Conservation (phyloP, 2,113 vertebrate genomes). For the Meriones unguiculatus region DNA sequence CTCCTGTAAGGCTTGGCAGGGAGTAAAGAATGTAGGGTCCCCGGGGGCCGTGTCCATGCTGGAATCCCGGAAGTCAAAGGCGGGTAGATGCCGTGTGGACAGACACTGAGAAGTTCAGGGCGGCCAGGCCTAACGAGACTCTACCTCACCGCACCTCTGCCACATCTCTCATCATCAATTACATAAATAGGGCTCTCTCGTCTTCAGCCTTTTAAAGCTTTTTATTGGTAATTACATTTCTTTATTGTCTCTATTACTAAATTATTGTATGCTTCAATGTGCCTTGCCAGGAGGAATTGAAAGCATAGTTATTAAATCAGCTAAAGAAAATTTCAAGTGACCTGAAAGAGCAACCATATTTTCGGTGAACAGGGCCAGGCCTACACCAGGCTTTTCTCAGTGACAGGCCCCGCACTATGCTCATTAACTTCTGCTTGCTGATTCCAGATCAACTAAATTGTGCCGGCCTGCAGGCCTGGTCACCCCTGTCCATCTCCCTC, state of each 20-base stretch:
- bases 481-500: not conserved
- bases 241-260: not conserved
- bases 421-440: not conserved
- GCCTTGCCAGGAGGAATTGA: not conserved
- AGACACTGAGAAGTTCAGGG: not conserved
- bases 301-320: not conserved
- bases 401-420: not conserved
- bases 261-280: not conserved
- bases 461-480: not conserved
- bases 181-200: not conserved
- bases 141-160: not conserved
- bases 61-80: not conserved
- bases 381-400: not conserved
- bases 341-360: not conserved
- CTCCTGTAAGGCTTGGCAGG: not conserved
- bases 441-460: not conserved
- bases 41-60: not conserved
- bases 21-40: not conserved
- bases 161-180: not conserved
- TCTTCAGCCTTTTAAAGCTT: not conserved
- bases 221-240: not conserved
- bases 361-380: not conserved
- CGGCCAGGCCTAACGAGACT: not conserved
- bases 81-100: not conserved
- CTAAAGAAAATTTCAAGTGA: not conserved